Conservation (phyloP, 2,113 vertebrate genomes). For the Kobus ellipsiprymnus region DNA sequence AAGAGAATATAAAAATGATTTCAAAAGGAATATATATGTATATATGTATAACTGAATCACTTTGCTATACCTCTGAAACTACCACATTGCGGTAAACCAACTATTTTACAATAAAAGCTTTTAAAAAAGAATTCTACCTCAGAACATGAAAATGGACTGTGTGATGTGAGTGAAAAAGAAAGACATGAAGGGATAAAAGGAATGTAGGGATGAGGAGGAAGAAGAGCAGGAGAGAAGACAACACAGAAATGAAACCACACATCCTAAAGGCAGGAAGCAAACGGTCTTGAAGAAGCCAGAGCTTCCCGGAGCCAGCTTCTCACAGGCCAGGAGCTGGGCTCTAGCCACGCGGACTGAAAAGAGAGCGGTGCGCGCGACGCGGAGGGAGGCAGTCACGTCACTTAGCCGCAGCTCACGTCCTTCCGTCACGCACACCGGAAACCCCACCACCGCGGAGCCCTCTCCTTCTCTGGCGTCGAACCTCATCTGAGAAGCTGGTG, state of each 20-base stretch:
- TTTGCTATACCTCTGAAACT: neutral
- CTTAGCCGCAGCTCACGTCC: accelerated
- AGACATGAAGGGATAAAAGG: neutral
- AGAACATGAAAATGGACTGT: neutral
- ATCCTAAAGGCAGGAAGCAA: neutral
- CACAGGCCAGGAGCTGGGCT: neutral
- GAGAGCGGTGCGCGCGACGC: too few relatives aligned
- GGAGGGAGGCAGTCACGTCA: neutral
- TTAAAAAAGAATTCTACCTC: neutral
- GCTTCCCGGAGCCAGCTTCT: neutral
- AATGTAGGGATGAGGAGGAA: neutral
- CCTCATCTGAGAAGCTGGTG: neutral
- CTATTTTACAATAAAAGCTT: neutral
- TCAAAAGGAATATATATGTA: neutral
- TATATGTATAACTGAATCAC: neutral
- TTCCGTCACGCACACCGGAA: neutral
- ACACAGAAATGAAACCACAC: neutral
- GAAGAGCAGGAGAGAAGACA: neutral
- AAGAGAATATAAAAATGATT: neutral
- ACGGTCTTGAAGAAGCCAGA: neutral
- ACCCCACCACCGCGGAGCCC: too few relatives aligned
- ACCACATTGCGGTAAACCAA: neutral
- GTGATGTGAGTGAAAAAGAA: neutral
- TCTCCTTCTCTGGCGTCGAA: neutral
- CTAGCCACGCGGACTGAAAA: neutral